Base-by-base conservation (phyloP, 1,140 invertebrate species). In the Arion vulgaris region DNA sequence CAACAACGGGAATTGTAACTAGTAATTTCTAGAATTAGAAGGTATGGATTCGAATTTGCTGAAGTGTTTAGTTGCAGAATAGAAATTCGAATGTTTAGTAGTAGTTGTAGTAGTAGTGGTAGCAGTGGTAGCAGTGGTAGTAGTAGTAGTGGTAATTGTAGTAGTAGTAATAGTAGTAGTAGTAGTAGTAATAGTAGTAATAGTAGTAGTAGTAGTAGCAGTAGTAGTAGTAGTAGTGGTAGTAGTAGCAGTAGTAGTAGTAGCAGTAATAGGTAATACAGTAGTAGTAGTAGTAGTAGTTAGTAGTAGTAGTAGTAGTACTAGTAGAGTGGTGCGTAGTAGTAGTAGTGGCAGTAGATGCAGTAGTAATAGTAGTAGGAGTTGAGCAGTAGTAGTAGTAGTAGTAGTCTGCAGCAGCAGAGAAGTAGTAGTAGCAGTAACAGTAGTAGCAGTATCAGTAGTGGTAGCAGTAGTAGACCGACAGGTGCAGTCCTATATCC, bases 171-270 rank as follows among this genome's bases (percentile, higher is more conserved):
- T 41, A 41, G 38, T n/a, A 75, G 68, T 36, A 41, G 38, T 75
- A 41, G 11, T 75, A 41, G 36, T 41, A 75, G 41, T 49, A 41
- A 17, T 49, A 45, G 36, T 41, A 45, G 36, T 75, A 7, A 17
- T 41, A 75, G 36, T 45, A 75, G 36, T 75, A 75, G 36, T 75
- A 75, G 36, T n/a, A 75, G 13, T 49, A 75, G 36, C 28, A 75
- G 36, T 41, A 75, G 73, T 75, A 75, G 38, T 75, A 75, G 38
- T 41, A 57, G 53, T 57, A 19, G 53, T 57, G 23, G 53, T n/a
- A 19, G 9, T 57, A 57, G 26, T n/a, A 57, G 53, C 23, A 57
- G 19, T 19, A 57, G 53, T 57, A 57, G 26, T 23, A 19, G 15
- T 11, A 57, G 53, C 23, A 57, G 53, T 57, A 57, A 23, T 57